Conservation (phyloP, 1,140 invertebrate species). For the Ceratosolen fusciceps region DNA sequence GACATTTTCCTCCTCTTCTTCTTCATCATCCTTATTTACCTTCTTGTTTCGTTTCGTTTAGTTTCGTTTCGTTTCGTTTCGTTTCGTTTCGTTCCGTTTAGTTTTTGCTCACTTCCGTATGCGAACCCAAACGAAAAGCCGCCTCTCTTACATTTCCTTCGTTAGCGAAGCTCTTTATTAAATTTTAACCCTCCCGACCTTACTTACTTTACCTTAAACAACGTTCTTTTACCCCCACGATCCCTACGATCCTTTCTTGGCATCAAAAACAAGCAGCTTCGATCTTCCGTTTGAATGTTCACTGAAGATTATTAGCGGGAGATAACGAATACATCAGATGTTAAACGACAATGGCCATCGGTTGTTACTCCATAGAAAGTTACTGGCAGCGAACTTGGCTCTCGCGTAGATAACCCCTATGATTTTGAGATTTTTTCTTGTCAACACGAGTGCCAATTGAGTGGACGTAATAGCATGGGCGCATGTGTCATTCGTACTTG, state of each 20-base stretch:
- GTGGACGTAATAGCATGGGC: slow-evolving; percentile 51
- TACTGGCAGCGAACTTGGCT: neutral
- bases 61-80: too few species aligned
- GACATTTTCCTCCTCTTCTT: neutral
- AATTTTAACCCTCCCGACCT: slow-evolving; percentile 1
- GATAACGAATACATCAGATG: too few species aligned
- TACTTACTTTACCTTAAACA: too few species aligned
- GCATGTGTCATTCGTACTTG: slow-evolving; percentile 51
- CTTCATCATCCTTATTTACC: neutral
- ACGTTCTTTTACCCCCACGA: too few species aligned
- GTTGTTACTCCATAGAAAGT: neutral
- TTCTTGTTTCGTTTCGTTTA: too few species aligned
- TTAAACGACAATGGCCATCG: too few species aligned
- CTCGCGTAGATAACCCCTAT: slow-evolving; percentile 49
- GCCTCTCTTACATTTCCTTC: neutral
- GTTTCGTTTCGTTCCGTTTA: too few species aligned
- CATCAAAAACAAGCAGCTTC: too few species aligned
- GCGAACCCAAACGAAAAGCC: slow-evolving; percentile 1
- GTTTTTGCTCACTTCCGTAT: neutral
- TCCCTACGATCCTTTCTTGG: too few species aligned
- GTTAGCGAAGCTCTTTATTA: neutral
- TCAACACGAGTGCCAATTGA: slow-evolving; percentile 55
- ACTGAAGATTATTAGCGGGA: too few species aligned
- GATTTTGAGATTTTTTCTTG: slow-evolving; percentile 47
- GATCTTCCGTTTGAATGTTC: too few species aligned